phyloP scores from a whole-genome alignment of 2,888 invertebrate genomes.

The Ennomos erosarius region DNA sequence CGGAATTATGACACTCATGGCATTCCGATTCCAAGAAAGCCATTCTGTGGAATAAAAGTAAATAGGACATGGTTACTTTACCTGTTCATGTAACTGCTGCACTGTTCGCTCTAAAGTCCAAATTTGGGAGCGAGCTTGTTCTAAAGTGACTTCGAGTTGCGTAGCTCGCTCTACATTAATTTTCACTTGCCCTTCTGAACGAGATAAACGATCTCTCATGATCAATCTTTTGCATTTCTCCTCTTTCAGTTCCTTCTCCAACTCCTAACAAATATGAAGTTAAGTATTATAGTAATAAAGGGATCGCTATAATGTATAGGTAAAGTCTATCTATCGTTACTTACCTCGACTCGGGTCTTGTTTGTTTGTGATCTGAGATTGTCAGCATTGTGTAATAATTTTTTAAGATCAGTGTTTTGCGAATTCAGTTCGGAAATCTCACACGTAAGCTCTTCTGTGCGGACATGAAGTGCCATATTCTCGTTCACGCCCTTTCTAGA shows the following conservation, averaged over 20 bases:
- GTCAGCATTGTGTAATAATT: conserved; percentile 61
- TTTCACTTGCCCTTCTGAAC: conserved; percentile 65
- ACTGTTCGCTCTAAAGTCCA: conserved; percentile 60
- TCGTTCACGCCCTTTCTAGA: conserved; percentile 65
- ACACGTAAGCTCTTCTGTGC: conserved; percentile 61
- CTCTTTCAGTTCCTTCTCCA: conserved; percentile 71
- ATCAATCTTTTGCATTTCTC: conserved; percentile 59
- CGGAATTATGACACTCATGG: too few species aligned
- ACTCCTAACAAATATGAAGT: conserved; percentile 53
- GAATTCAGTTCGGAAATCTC: conserved; percentile 64
- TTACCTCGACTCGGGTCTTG: conserved; percentile 62
- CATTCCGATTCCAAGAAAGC: too few species aligned
- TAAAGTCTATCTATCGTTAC: not conserved
- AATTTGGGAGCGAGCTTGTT: conserved; percentile 57
- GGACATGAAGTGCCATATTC: conserved; percentile 60
- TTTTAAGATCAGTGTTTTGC: conserved; percentile 65
- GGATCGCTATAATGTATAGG: too few species aligned
- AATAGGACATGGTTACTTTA: conserved; percentile 30
- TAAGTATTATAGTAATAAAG: too few species aligned
- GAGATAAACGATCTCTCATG: conserved; percentile 57
- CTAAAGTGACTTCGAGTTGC: conserved; percentile 62
- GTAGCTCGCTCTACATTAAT: conserved; percentile 55
- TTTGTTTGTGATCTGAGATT: conserved; percentile 54
- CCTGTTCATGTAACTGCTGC: conserved; percentile 67
- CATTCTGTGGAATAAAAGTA: not conserved